These are phyloP conservation scores for Ia io DNA, from an alignment of 2,113 vertebrate genomes.

Conservation along the genomic window DNA sequence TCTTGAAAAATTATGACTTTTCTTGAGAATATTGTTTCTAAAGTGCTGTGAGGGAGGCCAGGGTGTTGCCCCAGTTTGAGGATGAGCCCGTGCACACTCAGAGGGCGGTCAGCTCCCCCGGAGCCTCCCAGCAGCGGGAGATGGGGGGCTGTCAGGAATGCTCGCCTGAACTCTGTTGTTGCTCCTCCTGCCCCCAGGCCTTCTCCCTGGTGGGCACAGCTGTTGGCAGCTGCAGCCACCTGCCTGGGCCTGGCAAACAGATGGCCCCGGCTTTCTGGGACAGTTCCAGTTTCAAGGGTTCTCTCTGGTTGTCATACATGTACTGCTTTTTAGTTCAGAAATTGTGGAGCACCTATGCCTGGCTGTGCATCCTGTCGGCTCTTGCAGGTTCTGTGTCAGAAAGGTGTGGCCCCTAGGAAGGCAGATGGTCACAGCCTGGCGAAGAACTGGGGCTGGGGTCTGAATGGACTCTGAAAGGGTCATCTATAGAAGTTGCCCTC, in stretches of 20 bases:
- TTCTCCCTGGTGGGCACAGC: not conserved
- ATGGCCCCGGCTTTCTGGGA: constrained; percentile 29
- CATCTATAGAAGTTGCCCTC: not conserved
- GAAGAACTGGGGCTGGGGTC: not conserved
- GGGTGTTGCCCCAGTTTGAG: not conserved
- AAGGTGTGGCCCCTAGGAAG: not conserved
- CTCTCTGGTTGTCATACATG: constrained; percentile 37
- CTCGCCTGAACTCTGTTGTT: too few relatives aligned
- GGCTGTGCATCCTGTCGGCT: constrained; percentile 24
- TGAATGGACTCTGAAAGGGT: not conserved
- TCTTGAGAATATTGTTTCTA: not conserved
- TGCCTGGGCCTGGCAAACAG: not conserved
- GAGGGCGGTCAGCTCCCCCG: accelerated
- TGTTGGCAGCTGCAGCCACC: not conserved
- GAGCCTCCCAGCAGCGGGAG: too few relatives aligned
- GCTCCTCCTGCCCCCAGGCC: not conserved
- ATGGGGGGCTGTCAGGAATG: not conserved
- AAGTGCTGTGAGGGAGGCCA: not conserved
- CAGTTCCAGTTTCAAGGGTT: constrained; percentile 3
- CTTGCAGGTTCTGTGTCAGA: not conserved
- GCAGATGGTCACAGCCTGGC: not conserved
- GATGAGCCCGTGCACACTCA: accelerated
- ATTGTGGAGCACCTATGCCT: not conserved
- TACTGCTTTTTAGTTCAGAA: constrained; percentile 53
- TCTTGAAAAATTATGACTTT: not conserved